phyloP scores from a whole-genome alignment of 2,113 vertebrate genomes.

The Callipepla californica region DNA sequence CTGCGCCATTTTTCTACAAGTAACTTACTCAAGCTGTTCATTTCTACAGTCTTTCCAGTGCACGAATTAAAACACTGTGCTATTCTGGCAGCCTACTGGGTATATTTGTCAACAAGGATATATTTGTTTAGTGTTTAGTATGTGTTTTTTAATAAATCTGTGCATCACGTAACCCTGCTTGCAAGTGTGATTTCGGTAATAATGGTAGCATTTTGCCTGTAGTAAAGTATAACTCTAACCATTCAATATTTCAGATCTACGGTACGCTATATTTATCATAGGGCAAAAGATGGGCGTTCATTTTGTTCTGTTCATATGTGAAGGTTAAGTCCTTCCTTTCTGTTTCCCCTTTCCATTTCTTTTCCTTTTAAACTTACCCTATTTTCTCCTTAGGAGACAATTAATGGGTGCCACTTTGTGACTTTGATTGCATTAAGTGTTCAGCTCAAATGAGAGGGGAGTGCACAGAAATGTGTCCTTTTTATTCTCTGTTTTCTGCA shows the following conservation, averaged over 20 bases:
- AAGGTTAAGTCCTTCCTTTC: neutral
- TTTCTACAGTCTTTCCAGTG: neutral
- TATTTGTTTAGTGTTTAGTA: neutral
- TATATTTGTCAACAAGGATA: neutral
- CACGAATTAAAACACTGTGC: neutral
- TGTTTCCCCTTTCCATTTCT: neutral
- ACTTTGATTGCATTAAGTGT: slow-evolving; percentile 17
- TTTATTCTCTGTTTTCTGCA: neutral
- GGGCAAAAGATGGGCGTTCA: neutral
- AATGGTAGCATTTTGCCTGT: neutral
- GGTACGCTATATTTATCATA: neutral
- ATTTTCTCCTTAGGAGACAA: slow-evolving; percentile 3
- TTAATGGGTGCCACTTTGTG: slow-evolving; percentile 27
- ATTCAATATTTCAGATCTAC: neutral
- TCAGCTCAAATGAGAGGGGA: slow-evolving; percentile 20
- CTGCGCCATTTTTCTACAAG: neutral
- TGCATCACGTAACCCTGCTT: neutral
- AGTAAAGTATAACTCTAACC: neutral
- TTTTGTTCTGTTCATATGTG: neutral
- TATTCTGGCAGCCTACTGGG: neutral
- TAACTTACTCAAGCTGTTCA: neutral
- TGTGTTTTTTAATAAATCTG: neutral
- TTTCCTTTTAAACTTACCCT: slow-evolving; percentile 54
- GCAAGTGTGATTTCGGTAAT: neutral
- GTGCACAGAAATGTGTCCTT: slow-evolving; percentile 9